Conservation (phyloP, 1,140 invertebrate genomes). For the Anastrepha obliqua region DNA sequence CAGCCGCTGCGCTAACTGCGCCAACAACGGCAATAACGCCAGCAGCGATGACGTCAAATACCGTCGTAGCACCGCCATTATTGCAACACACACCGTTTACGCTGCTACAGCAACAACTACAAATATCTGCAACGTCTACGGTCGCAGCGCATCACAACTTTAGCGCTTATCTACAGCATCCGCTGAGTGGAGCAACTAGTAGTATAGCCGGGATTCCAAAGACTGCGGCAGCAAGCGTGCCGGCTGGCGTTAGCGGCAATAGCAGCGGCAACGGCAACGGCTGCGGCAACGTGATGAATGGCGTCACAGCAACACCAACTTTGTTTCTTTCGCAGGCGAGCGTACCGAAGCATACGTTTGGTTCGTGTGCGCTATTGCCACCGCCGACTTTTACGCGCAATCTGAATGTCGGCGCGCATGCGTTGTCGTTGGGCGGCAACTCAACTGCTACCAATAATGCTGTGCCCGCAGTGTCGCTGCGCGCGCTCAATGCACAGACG, state of each 20-base stretch:
- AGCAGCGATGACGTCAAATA: not conserved
- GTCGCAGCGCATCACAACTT: not conserved
- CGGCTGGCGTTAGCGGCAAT: constrained; percentile 13
- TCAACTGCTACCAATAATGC: constrained; percentile 54
- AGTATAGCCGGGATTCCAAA: not conserved
- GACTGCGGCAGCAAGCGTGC: not conserved
- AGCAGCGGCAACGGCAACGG: not conserved
- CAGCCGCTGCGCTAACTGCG: not conserved
- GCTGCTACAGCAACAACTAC: not conserved
- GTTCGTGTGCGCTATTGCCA: constrained; percentile 68
- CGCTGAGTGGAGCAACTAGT: not conserved
- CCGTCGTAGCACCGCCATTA: constrained; percentile 8
- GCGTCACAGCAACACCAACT: constrained; percentile 45
- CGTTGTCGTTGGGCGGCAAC: constrained; percentile 16
- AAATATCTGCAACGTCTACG: not conserved
- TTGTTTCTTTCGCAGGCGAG: constrained; percentile 59
- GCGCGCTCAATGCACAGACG: constrained; percentile 51
- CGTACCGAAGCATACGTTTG: constrained; percentile 69
- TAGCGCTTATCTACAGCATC: not conserved
- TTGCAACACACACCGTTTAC: constrained; percentile 30
- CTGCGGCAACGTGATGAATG: not conserved
- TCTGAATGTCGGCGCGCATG: constrained; percentile 54
- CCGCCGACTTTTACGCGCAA: constrained; percentile 66
- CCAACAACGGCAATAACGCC: not conserved
- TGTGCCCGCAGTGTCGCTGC: constrained; percentile 52